Percentiles rank a stretch among this genome's conserved stretches.
phyloP scores from a whole-genome alignment of 2,888 invertebrate species.

The Spisula solida region DNA sequence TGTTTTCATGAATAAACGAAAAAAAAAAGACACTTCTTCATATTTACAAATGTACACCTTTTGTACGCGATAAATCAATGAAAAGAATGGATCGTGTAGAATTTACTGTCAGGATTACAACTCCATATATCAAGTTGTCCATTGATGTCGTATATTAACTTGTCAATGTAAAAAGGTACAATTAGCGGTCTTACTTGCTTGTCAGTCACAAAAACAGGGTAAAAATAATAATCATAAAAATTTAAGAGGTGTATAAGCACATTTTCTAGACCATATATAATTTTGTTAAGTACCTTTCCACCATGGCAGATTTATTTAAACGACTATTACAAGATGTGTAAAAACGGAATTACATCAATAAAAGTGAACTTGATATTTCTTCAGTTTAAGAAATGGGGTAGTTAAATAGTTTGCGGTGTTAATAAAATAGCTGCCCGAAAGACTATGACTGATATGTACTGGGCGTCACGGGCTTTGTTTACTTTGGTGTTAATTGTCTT shows the following conservation, averaged over 20 bases:
- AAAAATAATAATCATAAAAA: conserved; percentile 54
- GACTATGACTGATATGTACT: not conserved
- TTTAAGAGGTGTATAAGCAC: conserved; percentile 33
- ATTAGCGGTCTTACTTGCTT: conserved; percentile 45
- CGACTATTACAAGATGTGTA: not conserved
- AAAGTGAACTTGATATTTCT: conserved; percentile 16
- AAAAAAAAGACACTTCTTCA: not conserved
- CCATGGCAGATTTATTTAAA: conserved; percentile 48
- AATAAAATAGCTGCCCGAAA: not conserved
- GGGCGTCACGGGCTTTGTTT: not conserved
- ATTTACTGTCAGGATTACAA: conserved; percentile 6
- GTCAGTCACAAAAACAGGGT: conserved; percentile 49
- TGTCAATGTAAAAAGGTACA: conserved; percentile 52
- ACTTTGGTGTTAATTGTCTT: not conserved
- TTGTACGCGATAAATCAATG: not conserved
- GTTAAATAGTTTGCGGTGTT: conserved; percentile 11
- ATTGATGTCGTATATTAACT: conserved; percentile 47
- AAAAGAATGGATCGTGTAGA: conserved; percentile 22
- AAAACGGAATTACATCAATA: not conserved
- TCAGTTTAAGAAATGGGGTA: not conserved
- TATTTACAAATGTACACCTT: not conserved
- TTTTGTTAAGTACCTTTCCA: conserved; percentile 30
- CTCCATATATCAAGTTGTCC: conserved; percentile 29
- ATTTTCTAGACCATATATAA: conserved; percentile 36
- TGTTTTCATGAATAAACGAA: not conserved